These are phyloP conservation scores for Heterohyrax brucei DNA, from an alignment of 2,797 vertebrate genomes.

Conservation along the genomic window DNA sequence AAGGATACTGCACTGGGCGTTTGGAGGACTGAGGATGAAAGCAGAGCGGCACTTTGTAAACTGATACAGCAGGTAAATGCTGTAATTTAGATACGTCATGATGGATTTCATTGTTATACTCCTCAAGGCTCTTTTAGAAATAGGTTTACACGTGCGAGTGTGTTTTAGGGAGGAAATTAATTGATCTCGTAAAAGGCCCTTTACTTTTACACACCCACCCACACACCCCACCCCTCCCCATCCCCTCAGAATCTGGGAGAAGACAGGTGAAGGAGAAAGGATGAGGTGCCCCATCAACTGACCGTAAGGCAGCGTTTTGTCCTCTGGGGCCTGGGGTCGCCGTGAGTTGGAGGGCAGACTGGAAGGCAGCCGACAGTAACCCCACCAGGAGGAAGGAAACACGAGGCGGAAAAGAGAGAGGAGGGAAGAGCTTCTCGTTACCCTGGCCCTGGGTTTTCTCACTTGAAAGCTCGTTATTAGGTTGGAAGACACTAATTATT, in stretches of 20 bases:
- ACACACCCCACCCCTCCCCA: neutral
- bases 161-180: neutral
- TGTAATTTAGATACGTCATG: neutral
- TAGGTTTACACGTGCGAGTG: neutral
- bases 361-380: too few species aligned
- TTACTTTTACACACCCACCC: neutral
- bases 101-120: neutral
- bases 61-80: neutral
- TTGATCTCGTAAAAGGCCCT: neutral
- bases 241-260: neutral
- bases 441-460: neutral
- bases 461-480: conserved; percentile 56
- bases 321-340: too few species aligned
- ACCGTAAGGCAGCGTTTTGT: too few species aligned
- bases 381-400: neutral
- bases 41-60: neutral
- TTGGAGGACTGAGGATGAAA: neutral
- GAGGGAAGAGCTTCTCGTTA: neutral
- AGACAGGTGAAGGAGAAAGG: neutral
- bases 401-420: neutral
- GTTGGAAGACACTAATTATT: conserved; percentile 34
- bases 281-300: too few species aligned
- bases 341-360: too few species aligned
- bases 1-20: neutral
- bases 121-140: conserved; percentile 6